Evolutionary conservation across 2,113 vertebrate genomes (phyloP).

Genomic region (Copsychus sechellarum): DNA sequence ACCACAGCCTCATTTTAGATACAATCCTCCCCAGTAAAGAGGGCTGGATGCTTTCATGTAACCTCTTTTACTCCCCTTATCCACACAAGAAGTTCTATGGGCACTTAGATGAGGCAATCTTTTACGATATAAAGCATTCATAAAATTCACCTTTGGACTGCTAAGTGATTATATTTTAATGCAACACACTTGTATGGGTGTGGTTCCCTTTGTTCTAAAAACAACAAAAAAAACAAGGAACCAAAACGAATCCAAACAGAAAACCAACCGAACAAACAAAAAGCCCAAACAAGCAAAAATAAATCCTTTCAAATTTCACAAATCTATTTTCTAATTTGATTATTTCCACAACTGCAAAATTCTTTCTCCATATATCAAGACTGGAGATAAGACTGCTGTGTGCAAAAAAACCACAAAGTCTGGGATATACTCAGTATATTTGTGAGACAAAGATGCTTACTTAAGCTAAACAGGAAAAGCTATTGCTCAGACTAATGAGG

Average conservation of each 20-base stretch:
- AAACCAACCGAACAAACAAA: too few species aligned
- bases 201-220: background rate
- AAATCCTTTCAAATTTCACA: background rate
- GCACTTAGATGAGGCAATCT: background rate
- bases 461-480: background rate
- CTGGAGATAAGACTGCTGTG: background rate
- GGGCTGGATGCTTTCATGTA: background rate
- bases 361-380: background rate
- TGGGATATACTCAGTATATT: background rate
- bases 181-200: background rate
- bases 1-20: fast-evolving
- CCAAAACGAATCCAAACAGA: background rate
- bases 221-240: background rate
- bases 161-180: background rate
- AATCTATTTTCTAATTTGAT: background rate
- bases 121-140: background rate
- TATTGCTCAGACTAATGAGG: background rate
- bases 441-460: background rate
- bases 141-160: background rate
- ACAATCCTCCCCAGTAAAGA: background rate
- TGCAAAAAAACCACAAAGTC: background rate
- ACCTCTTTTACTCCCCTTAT: background rate
- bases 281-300: background rate
- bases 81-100: background rate
- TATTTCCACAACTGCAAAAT: background rate